These are phyloP conservation scores for Hipposideros larvatus DNA, from an alignment of 2,797 vertebrate genomes.

Conservation along the genomic window DNA sequence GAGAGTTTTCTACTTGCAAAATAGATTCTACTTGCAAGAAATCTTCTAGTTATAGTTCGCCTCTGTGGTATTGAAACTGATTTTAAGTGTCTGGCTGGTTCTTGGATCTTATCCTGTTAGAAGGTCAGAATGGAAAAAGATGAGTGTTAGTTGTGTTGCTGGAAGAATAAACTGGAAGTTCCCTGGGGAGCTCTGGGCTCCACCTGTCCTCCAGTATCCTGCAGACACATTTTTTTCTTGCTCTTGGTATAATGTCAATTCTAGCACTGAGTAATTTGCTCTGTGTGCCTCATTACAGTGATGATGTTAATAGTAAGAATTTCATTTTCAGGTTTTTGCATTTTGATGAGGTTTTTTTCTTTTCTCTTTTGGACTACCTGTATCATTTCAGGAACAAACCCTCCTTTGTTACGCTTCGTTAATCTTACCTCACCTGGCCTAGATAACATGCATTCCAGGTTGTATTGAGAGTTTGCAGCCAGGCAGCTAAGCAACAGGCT, in stretches of 20 bases:
- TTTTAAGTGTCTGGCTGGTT: not conserved
- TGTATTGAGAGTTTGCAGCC: not conserved
- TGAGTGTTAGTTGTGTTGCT: not conserved
- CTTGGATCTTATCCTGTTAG: not conserved
- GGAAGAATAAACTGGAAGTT: not conserved
- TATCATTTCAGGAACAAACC: constrained; percentile 55
- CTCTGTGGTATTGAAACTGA: constrained; percentile 37
- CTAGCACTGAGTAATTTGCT: not conserved
- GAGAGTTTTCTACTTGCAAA: constrained; percentile 25
- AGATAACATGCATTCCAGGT: constrained; percentile 31
- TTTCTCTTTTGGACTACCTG: not conserved
- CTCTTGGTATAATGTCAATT: not conserved
- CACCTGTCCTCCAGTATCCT: not conserved
- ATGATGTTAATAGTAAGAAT: not conserved
- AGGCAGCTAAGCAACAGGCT: not conserved
- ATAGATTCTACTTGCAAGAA: constrained; percentile 13
- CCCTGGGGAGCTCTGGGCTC: not conserved
- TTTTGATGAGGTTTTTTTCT: not conserved
- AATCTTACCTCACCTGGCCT: constrained; percentile 65
- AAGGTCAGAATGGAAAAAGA: not conserved
- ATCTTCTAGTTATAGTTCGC: constrained; percentile 26
- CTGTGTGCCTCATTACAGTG: not conserved
- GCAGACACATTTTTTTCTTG: not conserved
- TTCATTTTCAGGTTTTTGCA: not conserved
- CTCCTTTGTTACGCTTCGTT: constrained; percentile 1